Percentiles rank a stretch among this genome's conserved stretches.
These are phyloP conservation scores for Cairina moschata DNA, from an alignment of 2,113 vertebrate genomes.

Conservation along the genomic window DNA sequence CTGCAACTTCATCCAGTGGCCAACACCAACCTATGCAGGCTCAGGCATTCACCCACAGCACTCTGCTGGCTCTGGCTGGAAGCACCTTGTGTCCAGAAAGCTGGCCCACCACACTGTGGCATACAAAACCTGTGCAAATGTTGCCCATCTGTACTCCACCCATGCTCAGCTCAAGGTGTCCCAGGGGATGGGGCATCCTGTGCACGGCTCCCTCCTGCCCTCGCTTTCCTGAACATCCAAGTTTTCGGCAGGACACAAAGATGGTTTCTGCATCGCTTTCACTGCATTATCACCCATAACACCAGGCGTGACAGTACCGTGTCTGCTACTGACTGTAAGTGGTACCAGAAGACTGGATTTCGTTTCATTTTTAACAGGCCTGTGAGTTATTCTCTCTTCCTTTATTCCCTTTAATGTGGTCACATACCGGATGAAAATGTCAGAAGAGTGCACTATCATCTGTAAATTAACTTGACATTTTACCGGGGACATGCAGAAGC, in stretches of 20 bases:
- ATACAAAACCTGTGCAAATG: neutral
- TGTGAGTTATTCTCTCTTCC: neutral
- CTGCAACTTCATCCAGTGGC: rapidly evolving
- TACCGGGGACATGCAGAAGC: neutral
- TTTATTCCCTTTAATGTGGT: neutral
- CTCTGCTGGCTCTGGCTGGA: neutral
- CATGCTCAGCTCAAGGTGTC: rapidly evolving
- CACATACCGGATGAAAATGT: constrained; percentile 62
- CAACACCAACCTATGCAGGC: rapidly evolving
- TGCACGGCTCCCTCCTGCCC: neutral
- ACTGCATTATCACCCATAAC: neutral
- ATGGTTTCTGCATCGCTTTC: neutral
- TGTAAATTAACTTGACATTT: constrained; percentile 73
- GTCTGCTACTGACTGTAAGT: neutral
- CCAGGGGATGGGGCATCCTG: neutral
- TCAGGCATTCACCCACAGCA: neutral
- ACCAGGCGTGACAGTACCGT: rapidly evolving
- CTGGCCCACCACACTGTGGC: neutral
- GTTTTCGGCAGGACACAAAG: neutral
- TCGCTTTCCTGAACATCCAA: rapidly evolving
- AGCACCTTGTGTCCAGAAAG: neutral
- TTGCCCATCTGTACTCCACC: neutral
- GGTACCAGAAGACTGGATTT: neutral
- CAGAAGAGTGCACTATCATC: neutral
- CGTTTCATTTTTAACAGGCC: neutral